These are phyloP conservation scores for Vultur gryphus DNA, from an alignment of 2,797 vertebrate species.

Conservation along the genomic window DNA sequence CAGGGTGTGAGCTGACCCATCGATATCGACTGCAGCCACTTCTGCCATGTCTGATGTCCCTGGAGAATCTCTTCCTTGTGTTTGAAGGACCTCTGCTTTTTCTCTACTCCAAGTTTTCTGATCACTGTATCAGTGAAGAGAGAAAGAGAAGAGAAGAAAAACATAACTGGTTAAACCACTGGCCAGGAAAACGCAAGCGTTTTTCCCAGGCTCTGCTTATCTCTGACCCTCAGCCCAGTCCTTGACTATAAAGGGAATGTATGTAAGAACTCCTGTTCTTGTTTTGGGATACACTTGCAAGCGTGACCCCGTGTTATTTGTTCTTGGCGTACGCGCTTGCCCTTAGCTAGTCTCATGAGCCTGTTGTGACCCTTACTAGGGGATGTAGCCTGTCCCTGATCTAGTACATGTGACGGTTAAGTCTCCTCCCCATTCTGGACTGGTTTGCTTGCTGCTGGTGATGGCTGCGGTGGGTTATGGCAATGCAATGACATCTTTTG, in stretches of 20 bases:
- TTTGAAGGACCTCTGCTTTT: background rate
- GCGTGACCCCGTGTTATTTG: background rate
- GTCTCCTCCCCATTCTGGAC: background rate
- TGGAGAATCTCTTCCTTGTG: background rate
- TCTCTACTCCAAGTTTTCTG: background rate
- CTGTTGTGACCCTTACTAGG: background rate
- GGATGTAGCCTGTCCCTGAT: background rate
- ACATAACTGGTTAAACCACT: background rate
- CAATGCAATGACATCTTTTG: background rate
- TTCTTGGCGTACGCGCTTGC: background rate
- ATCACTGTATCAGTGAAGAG: background rate
- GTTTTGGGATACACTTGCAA: background rate
- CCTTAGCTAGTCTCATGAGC: background rate
- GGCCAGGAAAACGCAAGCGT: background rate
- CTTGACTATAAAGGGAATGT: background rate
- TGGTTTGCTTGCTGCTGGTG: background rate
- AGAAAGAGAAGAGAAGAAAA: background rate
- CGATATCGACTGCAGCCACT: background rate
- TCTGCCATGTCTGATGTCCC: background rate
- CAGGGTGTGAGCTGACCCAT: background rate
- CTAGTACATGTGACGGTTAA: background rate
- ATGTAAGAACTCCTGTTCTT: background rate
- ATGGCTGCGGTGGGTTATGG: background rate
- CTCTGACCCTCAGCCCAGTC: background rate
- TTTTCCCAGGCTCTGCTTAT: slow-evolving; percentile 1